These are phyloP conservation scores for Tangara arthus DNA, from an alignment of 2,797 vertebrate species.

Conservation along the genomic window DNA sequence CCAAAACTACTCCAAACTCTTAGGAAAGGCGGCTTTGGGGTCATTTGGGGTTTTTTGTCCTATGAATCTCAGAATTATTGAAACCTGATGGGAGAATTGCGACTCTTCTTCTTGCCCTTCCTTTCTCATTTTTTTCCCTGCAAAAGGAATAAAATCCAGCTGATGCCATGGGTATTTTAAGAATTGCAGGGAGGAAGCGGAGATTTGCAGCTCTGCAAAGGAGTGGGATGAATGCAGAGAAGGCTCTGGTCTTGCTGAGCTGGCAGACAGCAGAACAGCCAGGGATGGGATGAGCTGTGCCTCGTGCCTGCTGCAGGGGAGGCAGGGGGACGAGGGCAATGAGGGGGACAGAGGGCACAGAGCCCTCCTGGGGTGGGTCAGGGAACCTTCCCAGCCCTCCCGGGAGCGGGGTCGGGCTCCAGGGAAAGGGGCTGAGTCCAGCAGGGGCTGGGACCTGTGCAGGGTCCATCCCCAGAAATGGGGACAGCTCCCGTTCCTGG, in stretches of 20 bases:
- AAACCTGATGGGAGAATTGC: not conserved
- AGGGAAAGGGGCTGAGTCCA: not conserved
- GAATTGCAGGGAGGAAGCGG: not conserved
- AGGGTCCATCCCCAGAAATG: not conserved
- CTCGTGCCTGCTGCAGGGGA: not conserved
- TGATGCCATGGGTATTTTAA: constrained; percentile 28
- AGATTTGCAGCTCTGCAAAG: constrained; percentile 22
- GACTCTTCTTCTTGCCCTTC: not conserved
- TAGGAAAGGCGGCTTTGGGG: not conserved
- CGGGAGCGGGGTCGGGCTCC: not conserved
- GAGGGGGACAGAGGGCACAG: not conserved
- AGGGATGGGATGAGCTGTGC: not conserved
- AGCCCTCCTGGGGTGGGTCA: not conserved
- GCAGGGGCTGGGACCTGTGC: not conserved
- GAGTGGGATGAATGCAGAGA: constrained; percentile 19
- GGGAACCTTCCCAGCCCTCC: not conserved
- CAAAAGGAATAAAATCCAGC: constrained; percentile 10
- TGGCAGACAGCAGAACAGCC: constrained; percentile 21
- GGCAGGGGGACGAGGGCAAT: not conserved
- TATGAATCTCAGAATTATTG: not conserved
- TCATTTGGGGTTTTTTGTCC: not conserved
- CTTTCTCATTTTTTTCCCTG: not conserved
- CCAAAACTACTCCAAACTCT: not conserved
- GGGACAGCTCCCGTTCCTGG: not conserved
- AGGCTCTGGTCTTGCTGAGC: constrained; percentile 30